Evolutionary conservation across 2,797 vertebrate genomes (phyloP), one percentile per base, ranked within the genome.

Genomic region (Onychomys leucogaster): DNA sequence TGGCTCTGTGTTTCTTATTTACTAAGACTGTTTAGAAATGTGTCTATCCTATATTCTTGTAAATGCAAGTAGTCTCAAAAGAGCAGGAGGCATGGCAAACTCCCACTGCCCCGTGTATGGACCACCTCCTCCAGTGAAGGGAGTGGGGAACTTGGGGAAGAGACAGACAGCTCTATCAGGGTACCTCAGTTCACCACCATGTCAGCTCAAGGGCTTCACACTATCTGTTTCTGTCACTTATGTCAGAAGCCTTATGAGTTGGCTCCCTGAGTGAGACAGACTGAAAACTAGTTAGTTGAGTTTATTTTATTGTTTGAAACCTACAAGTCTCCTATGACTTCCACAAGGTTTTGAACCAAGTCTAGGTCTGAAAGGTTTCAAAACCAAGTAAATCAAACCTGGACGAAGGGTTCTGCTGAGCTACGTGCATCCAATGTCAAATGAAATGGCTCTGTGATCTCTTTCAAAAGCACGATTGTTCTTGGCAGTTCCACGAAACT

Each of bases 401-500:
- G 65, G 52, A 78, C 7, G 3, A 67, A 93, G 49, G 13, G 5
- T 55, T 52, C 75, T 46, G 71, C 90, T 37, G 27, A 90, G 77
- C 32, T 34, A 21, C 2, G 1, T 25, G 21, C 37, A 76, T 81
- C 77, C 65, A 73, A 17, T 7, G 34, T 69, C 41, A 95, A 95
- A 88, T 55, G 29, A 84, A 83, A 94, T 0, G 5, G 55, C 65
- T 4, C 3, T 0, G 0, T 63, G 37, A 82, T 96, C 73, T 61
- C 78, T 91, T 94, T 95, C 85, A 95, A 81, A 95, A 57, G 29
- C 37, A 2, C 25, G 75, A 92, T n/a, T 91, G 83, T 92, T 97
- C 92, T 94, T 23, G 0, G 55, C 57, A 65, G 49, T 49, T 94
- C 77, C 84, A 55, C 55, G 88, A 94, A 96, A 89, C 84, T 73